Evolutionary conservation across 2,888 invertebrate genomes (phyloP).

Genomic region (Odontomyia ornata): DNA sequence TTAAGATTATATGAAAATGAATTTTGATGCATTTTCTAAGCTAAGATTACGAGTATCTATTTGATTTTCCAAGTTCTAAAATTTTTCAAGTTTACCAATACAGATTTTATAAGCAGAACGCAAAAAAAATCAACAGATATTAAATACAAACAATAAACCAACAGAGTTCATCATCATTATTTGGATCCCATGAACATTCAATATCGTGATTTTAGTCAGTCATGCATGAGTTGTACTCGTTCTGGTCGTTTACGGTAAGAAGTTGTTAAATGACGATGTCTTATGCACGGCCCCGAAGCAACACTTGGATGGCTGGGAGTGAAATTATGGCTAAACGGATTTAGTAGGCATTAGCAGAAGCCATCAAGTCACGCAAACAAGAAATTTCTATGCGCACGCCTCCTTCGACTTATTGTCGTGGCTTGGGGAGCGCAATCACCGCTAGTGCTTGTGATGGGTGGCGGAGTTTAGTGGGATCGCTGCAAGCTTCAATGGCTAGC

Average conservation of each 20-base stretch:
- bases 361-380: slow-evolving; percentile 51
- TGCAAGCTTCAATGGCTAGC: not conserved
- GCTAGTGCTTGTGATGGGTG: not conserved
- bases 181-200: slow-evolving; percentile 4
- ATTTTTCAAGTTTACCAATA: too few species aligned
- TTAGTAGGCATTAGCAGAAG: slow-evolving; percentile 50
- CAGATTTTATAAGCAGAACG: too few species aligned
- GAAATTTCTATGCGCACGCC: slow-evolving; percentile 49
- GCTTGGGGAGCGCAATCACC: not conserved
- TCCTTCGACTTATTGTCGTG: slow-evolving; percentile 37
- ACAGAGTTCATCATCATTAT: not conserved
- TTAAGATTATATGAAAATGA: too few species aligned
- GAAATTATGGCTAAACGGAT: slow-evolving; percentile 55
- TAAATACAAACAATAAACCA: too few species aligned
- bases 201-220: slow-evolving; percentile 19
- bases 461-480: not conserved
- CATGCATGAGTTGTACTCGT: slow-evolving; percentile 14
- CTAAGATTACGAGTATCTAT: too few species aligned
- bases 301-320: slow-evolving; percentile 14
- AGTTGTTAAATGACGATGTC: not conserved
- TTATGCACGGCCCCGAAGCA: slow-evolving; percentile 4
- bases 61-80: too few species aligned
- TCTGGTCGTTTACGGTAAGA: not conserved
- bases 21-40: too few species aligned
- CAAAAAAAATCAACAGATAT: too few species aligned